Base-by-base conservation (phyloP, 2,113 vertebrate genomes). In the Ammodytes marinus region DNA sequence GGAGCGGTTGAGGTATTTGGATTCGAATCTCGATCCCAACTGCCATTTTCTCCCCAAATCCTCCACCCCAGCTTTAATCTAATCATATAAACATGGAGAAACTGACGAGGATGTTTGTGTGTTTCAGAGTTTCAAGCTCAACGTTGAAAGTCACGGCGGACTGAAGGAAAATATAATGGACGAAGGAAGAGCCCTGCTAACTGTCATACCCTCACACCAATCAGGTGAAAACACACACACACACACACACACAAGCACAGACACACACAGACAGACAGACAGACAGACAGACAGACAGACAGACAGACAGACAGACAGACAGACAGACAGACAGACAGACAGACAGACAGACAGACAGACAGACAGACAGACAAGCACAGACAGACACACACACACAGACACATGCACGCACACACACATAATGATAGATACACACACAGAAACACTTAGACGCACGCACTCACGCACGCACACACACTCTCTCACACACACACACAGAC, bases 91-190 rank as follows among this genome's bases (percentile, higher is more conserved):
- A 66, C 1, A 39, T n/a, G 2, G 37, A 14, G 27, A 58, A 5
- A 0, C 39, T 72, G 67, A 59, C 19, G 43, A 27, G 8, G 35
- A 60, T 54, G 37, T 58, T 53, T 77, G 2, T 88, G 69, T 86
- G 57, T 89, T 84, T 77, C 92, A 99, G 98, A 97, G 96, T 89
- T 99, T 99, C 93, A 99, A 99, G 95, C 88, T 98, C 65, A 98
- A 96, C 80, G 97, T 99, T 89, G 98, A 99, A 86, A 95, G 96
- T 91, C 97, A 96, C 77, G 86, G 94, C 81, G 85, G 95, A 69
- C 96, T 99, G 86, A 99, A 99, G 95, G 97, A 99, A 90, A 94
- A 94, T n/a, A 96, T 99, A 46, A 91, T 97, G 93, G 97, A 97
- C 85, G 98, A 99, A 87, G 98, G 97, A 89, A 91, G 93, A 68